phyloP scores from a whole-genome alignment of 2,113 vertebrate species.

The Leptodactylus fuscus region DNA sequence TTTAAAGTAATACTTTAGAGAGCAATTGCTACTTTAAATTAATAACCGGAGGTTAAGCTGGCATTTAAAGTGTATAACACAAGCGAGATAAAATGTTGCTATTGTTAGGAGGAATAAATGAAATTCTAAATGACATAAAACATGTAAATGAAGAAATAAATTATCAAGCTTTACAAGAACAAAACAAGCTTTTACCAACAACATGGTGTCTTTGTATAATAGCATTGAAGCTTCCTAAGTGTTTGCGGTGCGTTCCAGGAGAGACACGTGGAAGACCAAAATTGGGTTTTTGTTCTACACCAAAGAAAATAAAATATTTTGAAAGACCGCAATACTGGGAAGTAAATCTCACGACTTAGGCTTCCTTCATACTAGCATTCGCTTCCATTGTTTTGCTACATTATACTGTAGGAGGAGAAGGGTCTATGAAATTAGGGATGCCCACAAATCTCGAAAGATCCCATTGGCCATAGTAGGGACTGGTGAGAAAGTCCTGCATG shows the following conservation, averaged over 20 bases:
- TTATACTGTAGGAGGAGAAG: too few relatives aligned
- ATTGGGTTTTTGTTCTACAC: background rate
- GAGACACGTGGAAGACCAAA: background rate
- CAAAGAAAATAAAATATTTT: background rate
- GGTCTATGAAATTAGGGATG: too few relatives aligned
- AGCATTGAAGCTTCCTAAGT: constrained; percentile 13
- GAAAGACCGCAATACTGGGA: background rate
- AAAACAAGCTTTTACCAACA: constrained; percentile 41
- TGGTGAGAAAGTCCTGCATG: too few relatives aligned
- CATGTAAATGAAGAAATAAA: constrained; percentile 49
- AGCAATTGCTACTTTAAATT: constrained; percentile 56
- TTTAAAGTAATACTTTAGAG: constrained; percentile 54
- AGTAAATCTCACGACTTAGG: too few relatives aligned
- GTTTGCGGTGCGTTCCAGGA: constrained; percentile 22
- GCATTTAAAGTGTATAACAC: constrained; percentile 48
- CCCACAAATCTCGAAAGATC: too few relatives aligned
- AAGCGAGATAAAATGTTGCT: constrained; percentile 48
- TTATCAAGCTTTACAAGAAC: constrained; percentile 32
- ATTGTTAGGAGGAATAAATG: constrained; percentile 53
- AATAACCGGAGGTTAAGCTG: constrained; percentile 56
- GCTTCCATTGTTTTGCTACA: too few relatives aligned
- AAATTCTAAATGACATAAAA: constrained; percentile 40
- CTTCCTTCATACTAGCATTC: too few relatives aligned
- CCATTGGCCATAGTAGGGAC: too few relatives aligned
- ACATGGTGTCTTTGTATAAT: background rate